phyloP scores from a whole-genome alignment of 2,888 invertebrate species.

The Syrphus vitripennis region DNA sequence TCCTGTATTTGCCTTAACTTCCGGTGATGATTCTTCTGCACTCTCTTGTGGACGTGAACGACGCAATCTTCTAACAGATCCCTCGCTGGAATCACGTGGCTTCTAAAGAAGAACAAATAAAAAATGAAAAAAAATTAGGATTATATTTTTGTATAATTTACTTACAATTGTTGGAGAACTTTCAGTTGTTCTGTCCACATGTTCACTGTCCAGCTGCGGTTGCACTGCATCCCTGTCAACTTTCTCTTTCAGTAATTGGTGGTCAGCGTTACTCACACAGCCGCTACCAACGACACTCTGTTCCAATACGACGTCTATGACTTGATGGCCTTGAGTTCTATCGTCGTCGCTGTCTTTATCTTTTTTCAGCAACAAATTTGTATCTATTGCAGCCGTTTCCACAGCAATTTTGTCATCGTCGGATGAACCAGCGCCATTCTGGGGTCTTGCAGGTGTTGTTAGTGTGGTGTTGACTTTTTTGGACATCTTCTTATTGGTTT shows the following conservation, averaged over 20 bases:
- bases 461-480: background rate
- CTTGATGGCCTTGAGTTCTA: conserved; percentile 57
- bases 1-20: conserved; percentile 44
- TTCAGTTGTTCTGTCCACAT: conserved; percentile 28
- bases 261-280: conserved; percentile 2
- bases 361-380: conserved; percentile 33
- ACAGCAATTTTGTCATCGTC: conserved; percentile 48
- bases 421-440: conserved; percentile 40
- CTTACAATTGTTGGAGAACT: conserved; percentile 50
- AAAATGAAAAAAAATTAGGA: background rate
- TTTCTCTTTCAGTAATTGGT: conserved; percentile 44
- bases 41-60: conserved; percentile 74
- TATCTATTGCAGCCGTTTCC: conserved; percentile 17
- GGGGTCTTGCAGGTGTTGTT: conserved; percentile 2
- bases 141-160: background rate
- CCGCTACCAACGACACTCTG: conserved; percentile 13
- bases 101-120: conserved; percentile 67
- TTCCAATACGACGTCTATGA: conserved; percentile 17
- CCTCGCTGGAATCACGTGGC: conserved; percentile 72
- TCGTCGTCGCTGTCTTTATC: conserved; percentile 55
- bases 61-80: conserved; percentile 74
- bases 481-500: background rate
- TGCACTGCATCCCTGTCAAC: conserved; percentile 9
- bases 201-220: conserved; percentile 27
- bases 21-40: conserved; percentile 38